Percentiles rank a stretch among this genome's conserved stretches.
Conservation (phyloP, 2,888 invertebrate species). For the Bellardia pandia region DNA sequence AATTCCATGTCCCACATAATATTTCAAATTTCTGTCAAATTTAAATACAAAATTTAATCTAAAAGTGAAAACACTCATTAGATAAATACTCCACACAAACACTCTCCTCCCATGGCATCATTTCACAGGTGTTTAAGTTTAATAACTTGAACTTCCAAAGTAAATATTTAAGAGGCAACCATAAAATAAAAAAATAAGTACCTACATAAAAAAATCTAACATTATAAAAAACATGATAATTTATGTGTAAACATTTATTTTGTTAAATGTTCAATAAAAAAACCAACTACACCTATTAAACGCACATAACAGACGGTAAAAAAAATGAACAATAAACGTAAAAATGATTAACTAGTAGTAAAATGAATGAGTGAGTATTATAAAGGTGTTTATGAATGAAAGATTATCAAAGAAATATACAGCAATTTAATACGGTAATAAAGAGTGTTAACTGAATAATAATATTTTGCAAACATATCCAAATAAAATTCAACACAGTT, state of each 20-base stretch:
- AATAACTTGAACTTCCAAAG: constrained; percentile 24
- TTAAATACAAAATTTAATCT: background rate
- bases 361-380: constrained; percentile 19
- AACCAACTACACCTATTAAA: constrained; percentile 4
- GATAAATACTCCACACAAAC: background rate
- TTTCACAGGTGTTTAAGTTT: constrained; percentile 48
- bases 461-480: constrained; percentile 50
- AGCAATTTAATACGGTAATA: constrained; percentile 15
- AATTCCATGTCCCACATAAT: background rate
- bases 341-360: background rate
- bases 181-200: constrained; percentile 5
- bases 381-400: constrained; percentile 23
- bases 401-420: background rate
- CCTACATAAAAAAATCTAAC: constrained; percentile 29
- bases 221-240: constrained; percentile 38
- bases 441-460: constrained; percentile 56
- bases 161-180: background rate
- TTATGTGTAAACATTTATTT: constrained; percentile 33
- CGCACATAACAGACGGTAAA: background rate
- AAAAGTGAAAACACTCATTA: background rate
- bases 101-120: constrained; percentile 44
- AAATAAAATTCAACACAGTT: constrained; percentile 17
- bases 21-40: background rate
- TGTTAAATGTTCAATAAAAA: constrained; percentile 9
- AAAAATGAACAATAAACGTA: background rate